phyloP scores from a whole-genome alignment of 2,888 invertebrate genomes.

The Apamea anceps region DNA sequence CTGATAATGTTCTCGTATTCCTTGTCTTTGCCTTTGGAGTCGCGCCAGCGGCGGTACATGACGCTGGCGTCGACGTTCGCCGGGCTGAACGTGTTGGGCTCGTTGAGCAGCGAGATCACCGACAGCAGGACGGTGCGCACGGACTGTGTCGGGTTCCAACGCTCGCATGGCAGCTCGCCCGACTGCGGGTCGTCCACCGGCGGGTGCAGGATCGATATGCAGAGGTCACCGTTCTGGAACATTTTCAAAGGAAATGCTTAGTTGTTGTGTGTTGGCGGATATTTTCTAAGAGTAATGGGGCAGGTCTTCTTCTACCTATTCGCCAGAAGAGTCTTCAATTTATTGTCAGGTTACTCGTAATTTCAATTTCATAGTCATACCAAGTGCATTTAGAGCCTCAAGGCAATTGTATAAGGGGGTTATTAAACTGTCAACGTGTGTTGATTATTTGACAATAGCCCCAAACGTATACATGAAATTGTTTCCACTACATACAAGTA shows the following conservation, averaged over 20 bases:
- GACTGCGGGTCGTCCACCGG: constrained; percentile 99
- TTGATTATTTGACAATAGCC: constrained; percentile 11
- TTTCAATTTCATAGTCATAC: background rate
- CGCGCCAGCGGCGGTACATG: constrained; percentile 99
- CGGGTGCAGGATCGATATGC: constrained; percentile 99
- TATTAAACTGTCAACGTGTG: background rate
- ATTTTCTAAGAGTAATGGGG: background rate
- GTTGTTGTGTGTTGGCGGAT: background rate
- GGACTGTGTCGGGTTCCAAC: constrained; percentile 99
- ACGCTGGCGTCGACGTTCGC: constrained; percentile 99
- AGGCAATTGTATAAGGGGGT: background rate
- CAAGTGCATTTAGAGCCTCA: background rate
- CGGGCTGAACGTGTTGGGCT: constrained; percentile 99
- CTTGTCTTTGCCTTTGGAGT: constrained; percentile 99
- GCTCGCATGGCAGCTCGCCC: constrained; percentile 99
- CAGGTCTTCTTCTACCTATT: background rate
- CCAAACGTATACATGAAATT: constrained; percentile 1
- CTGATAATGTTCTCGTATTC: constrained; percentile 99
- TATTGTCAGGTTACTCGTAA: background rate
- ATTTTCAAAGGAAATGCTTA: constrained; percentile 14
- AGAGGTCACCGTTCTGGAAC: constrained; percentile 98
- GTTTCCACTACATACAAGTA: background rate
- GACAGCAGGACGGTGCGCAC: constrained; percentile 99
- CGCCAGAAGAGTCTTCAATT: background rate
- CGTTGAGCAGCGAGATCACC: constrained; percentile 99